phyloP scores from a whole-genome alignment of 2,888 invertebrate species.

The Byasa hedistus region DNA sequence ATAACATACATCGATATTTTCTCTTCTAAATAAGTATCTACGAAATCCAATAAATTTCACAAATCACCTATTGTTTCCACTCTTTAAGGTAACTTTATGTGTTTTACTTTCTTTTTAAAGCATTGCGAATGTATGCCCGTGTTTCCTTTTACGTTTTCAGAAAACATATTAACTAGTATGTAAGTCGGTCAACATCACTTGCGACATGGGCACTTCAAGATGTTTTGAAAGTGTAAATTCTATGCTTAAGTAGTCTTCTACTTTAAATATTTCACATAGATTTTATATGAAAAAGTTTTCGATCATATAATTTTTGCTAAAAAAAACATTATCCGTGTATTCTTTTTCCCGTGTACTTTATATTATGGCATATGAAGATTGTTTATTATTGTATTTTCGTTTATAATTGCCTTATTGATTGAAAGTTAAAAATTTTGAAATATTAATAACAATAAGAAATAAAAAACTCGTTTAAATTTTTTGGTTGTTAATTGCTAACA shows the following conservation, averaged over 20 bases:
- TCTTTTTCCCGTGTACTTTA: too few relatives aligned
- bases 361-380: too few relatives aligned
- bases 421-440: too few relatives aligned
- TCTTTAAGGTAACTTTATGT: constrained; percentile 4
- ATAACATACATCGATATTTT: too few relatives aligned
- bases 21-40: too few relatives aligned
- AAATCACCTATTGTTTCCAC: background rate
- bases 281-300: background rate
- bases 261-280: background rate
- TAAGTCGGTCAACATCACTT: constrained; percentile 40
- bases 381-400: too few relatives aligned
- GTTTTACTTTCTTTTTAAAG: constrained; percentile 31
- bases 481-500: too few relatives aligned
- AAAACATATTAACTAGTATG: constrained; percentile 43
- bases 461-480: too few relatives aligned
- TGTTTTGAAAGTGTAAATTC: constrained; percentile 40
- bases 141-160: constrained; percentile 36
- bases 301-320: too few relatives aligned
- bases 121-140: constrained; percentile 25
- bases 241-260: constrained; percentile 3
- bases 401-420: too few relatives aligned
- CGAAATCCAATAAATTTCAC: background rate
- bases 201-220: constrained; percentile 35
- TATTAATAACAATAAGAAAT: too few relatives aligned
- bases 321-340: too few relatives aligned